A percentile compares a stretch with the other conserved stretches of the same genome.
These are phyloP conservation scores for Miltochrista miniata DNA, from an alignment of 2,888 invertebrate species.

Conservation along the genomic window DNA sequence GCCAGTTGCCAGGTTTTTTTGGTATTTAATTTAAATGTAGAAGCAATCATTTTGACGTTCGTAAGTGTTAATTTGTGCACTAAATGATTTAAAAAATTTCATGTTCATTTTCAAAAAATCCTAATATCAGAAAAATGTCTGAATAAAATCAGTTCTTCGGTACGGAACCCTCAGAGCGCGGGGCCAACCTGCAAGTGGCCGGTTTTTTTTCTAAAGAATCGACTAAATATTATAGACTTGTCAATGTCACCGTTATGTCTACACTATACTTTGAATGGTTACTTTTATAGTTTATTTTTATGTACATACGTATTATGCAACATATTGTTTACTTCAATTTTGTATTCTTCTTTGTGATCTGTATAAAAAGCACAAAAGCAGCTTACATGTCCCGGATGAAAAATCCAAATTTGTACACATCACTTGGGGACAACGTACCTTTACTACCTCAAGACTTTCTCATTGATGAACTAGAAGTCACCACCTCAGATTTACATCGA, in stretches of 20 bases:
- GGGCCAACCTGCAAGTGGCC: neutral
- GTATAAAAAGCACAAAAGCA: neutral
- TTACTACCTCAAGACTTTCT: conserved; percentile 42
- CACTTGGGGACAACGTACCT: conserved; percentile 20
- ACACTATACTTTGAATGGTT: too few relatives aligned
- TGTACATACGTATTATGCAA: conserved; percentile 11
- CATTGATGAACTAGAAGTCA: neutral
- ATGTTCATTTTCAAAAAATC: too few relatives aligned
- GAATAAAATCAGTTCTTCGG: too few relatives aligned
- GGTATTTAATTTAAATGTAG: too few relatives aligned
- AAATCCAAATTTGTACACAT: conserved; percentile 33
- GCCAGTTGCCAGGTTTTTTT: too few relatives aligned
- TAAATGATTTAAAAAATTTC: too few relatives aligned
- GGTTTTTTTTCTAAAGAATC: neutral
- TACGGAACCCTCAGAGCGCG: neutral
- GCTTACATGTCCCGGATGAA: conserved; percentile 29
- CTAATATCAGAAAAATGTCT: too few relatives aligned
- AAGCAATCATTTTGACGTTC: too few relatives aligned
- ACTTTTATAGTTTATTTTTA: conserved; percentile 1
- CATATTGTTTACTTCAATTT: conserved; percentile 3
- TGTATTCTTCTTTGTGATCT: conserved; percentile 3
- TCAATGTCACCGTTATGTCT: conserved; percentile 2
- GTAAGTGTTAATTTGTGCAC: too few relatives aligned
- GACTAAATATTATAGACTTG: neutral
- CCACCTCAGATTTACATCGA: neutral